These are phyloP conservation scores for Athalia rosae DNA, from an alignment of 2,888 invertebrate species.

Conservation along the genomic window DNA sequence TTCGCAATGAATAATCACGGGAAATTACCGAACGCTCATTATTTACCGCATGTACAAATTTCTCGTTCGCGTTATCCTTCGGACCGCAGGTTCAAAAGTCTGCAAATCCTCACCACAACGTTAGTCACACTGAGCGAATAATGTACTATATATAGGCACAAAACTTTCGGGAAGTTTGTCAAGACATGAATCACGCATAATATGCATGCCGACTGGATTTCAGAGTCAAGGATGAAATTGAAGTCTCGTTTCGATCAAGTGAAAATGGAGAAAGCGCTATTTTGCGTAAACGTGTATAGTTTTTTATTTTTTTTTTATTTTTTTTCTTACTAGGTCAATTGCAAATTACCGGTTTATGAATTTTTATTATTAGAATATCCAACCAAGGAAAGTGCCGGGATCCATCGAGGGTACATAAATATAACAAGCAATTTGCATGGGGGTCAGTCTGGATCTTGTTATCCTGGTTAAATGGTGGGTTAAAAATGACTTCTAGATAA, in stretches of 20 bases:
- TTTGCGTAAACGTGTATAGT: too few relatives aligned
- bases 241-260: too few relatives aligned
- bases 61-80: not conserved
- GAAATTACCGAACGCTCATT: not conserved
- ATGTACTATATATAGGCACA: not conserved
- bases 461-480: constrained; percentile 10
- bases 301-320: too few relatives aligned
- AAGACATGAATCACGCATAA: constrained; percentile 8
- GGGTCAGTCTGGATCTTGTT: not conserved
- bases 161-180: not conserved
- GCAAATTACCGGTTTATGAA: too few relatives aligned
- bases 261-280: too few relatives aligned
- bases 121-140: constrained; percentile 20
- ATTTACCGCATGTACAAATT: constrained; percentile 7
- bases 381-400: too few relatives aligned
- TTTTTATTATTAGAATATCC: too few relatives aligned
- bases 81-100: not conserved
- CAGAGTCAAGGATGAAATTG: not conserved
- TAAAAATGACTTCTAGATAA: not conserved
- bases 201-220: not conserved
- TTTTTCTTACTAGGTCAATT: too few relatives aligned
- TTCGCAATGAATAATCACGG: too few relatives aligned
- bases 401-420: not conserved
- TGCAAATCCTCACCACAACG: constrained; percentile 9
- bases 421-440: constrained; percentile 8